Evolutionary conservation across 2,113 vertebrate species (phyloP).

Genomic region (Struthidea cinerea): DNA sequence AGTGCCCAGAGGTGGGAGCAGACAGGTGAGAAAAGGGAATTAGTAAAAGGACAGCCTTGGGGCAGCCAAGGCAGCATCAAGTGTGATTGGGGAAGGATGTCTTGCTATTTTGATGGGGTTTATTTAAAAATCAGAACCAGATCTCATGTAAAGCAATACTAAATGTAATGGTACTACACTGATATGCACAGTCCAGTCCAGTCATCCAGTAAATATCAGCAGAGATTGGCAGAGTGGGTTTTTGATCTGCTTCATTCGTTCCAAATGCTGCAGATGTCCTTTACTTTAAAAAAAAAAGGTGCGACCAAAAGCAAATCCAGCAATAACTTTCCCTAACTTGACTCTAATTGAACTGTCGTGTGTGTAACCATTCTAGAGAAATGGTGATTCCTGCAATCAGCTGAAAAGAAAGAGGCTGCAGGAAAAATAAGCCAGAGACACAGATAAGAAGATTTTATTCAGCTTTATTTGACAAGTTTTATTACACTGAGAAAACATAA

Average conservation of each 20-base stretch:
- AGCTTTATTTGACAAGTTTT: slow-evolving; percentile 68
- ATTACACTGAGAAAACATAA: slow-evolving; percentile 65
- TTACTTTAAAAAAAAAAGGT: background rate
- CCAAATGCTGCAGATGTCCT: background rate
- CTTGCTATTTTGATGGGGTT: background rate
- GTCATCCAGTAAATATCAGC: background rate
- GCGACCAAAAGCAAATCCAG: background rate
- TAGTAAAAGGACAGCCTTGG: background rate
- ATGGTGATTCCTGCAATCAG: slow-evolving; percentile 46
- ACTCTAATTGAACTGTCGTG: slow-evolving; percentile 61
- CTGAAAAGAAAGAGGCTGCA: slow-evolving; percentile 49
- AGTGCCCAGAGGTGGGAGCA: background rate
- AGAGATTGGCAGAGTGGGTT: background rate
- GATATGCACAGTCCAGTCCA: background rate
- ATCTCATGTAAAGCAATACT: background rate
- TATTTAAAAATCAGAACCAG: background rate
- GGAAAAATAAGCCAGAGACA: slow-evolving; percentile 57
- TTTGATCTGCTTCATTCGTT: background rate
- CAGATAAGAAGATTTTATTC: slow-evolving; percentile 67
- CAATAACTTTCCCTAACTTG: slow-evolving; percentile 59
- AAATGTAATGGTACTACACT: background rate
- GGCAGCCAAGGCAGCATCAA: background rate
- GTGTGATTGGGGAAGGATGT: background rate
- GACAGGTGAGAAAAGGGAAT: background rate
- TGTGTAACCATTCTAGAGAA: slow-evolving; percentile 48